Evolutionary conservation across 2,888 invertebrate genomes (phyloP), one percentile per base, ranked within the genome.

Genomic region (Rotaria magnacalcarata): DNA sequence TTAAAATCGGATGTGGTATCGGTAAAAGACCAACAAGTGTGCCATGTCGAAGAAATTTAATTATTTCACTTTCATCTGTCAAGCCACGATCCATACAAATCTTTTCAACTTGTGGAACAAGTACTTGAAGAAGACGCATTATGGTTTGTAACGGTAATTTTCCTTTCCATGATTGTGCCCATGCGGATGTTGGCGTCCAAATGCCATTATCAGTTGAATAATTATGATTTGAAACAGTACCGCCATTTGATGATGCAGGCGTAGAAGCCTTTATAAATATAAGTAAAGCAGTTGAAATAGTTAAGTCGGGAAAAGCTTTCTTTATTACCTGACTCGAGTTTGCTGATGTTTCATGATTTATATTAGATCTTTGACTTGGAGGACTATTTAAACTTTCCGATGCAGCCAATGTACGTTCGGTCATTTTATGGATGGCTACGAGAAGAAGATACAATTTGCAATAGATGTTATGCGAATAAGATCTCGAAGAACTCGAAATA

Each of bases 91-190:
- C 99, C 90, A 99, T 99, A 92, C 99, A 99, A 89, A 99, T 99
- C 93, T 99, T 99, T 92, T 99, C 99, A 43, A 99, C 98, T 92
- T 99, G 99, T 86, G 99, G 99, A 88, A 99, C 99, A 11, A 99
- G 93, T 56, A 99, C 98, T 92, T 99, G 99, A 88, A 99, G 92
- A 90, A 99, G 93, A 88, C 99, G 93, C 98, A 99, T 98, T 89
- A 99, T 98, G 86, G 99, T 99, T 93, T 99, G 99, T 89, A 99
- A 92, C 11, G 99, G 99, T 88, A 99, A 92, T 92, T 98, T 97
- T 88, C 94, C 94, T 90, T 99, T 96, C 99, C 99, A 99, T 86
- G 19, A 87, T 85, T 47, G 84, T 56, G 96, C 97, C 98, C 98
- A 99, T 90, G 96, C 96, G 43, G 95, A 94, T 6, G 95, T 94